Base-by-base conservation (phyloP, 2,888 invertebrate species). In the Cyaniris semiargus region DNA sequence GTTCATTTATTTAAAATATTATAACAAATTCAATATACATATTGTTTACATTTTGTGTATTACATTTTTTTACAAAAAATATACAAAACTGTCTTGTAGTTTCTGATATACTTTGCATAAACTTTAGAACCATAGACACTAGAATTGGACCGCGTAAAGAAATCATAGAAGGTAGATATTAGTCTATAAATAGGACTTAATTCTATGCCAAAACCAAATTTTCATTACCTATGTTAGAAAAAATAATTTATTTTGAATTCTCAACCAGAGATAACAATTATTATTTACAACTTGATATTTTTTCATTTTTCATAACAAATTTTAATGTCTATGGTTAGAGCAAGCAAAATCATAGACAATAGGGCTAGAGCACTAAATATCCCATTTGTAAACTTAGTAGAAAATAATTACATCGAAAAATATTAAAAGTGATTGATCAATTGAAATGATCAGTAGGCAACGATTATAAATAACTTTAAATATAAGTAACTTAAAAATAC, bases 101-200 rank as follows among this genome's bases (percentile, higher is more conserved):
- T 72, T 72, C 13, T 44, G 48, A 48, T 44, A 72, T 72, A 72
- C 48, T 72, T 70, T 38, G 71, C 71, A 18, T 71, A 21, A 38
- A 70, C 70, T 70, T 72, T n/a, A 48, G 27, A 44, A 72, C 72
- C 72, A 72, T 72, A 72, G 72, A 72, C 72, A 72, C n/a, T 38
- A 44, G n/a, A 21, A 34, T 71, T 34, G 38, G 34, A 38, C n/a
- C n/a, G 13, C 21, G 38, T 8, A 38, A 38, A 71, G 13, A 38
- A 71, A 71, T 38, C 38, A n/a, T 27, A n/a, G 31, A 31, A 70
- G 15, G n/a, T 70, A 70, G 31, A 21, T 31, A 70, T 34, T 31
- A 31, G 31, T 34, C 7, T 27, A 31, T 31, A 34, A 23, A 38
- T 60, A 27, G 23, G 23, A 60, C 60, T 60, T 23, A 27, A 60